A percentile compares a stretch with the other conserved stretches of the same genome.
Evolutionary conservation across 1,140 invertebrate species (phyloP).

Genomic region (Physella acuta): DNA sequence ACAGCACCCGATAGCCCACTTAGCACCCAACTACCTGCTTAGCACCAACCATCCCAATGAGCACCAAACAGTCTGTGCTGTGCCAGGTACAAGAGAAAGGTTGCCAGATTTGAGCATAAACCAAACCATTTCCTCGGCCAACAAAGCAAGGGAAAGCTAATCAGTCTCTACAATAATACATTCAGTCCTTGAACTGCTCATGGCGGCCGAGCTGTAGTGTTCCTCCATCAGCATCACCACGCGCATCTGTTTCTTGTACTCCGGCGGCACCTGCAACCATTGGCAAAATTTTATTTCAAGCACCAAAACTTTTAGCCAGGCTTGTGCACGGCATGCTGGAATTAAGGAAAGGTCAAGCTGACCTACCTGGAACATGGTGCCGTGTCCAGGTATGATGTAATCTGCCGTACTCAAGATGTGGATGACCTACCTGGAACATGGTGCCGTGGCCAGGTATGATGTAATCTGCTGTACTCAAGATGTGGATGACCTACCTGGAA

Average conservation of each 20-base stretch:
- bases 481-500: constrained; percentile 66
- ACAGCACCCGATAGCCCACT: too few species aligned
- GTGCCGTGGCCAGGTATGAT: constrained; percentile 90
- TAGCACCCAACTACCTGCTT: too few species aligned
- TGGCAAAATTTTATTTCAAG: too few species aligned
- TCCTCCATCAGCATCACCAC: constrained; percentile 33
- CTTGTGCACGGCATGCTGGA: not conserved
- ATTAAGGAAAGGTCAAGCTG: not conserved
- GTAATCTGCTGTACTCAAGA: constrained; percentile 73
- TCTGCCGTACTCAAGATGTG: constrained; percentile 65
- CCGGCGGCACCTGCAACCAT: constrained; percentile 6
- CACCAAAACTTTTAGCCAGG: not conserved
- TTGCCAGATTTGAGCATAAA: too few species aligned
- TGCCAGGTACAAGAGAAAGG: too few species aligned
- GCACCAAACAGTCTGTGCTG: too few species aligned
- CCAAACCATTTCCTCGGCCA: too few species aligned
- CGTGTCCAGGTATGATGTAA: constrained; percentile 89
- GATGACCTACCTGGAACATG: constrained; percentile 65
- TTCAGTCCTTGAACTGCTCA: not conserved
- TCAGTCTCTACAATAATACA: constrained; percentile 31
- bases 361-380: constrained; percentile 69
- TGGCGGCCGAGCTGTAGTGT: not conserved
- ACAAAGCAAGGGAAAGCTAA: too few species aligned
- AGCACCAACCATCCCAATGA: too few species aligned
- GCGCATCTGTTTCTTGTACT: constrained; percentile 31